These are phyloP conservation scores for Clusia tigrina DNA, from an alignment of 2,888 invertebrate genomes.

Conservation along the genomic window DNA sequence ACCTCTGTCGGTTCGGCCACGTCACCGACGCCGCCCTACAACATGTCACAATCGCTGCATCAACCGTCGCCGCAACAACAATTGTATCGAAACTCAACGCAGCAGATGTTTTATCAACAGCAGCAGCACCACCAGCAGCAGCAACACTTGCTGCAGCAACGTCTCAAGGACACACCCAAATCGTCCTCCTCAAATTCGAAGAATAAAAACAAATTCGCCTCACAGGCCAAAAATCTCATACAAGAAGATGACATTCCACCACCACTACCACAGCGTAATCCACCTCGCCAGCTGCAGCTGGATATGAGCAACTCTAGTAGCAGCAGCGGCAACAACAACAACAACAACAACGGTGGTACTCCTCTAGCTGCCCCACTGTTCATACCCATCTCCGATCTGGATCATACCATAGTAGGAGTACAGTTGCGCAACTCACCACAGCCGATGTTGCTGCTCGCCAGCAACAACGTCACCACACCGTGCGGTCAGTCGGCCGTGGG, in stretches of 20 bases:
- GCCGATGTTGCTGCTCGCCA: no score
- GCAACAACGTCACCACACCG: constrained; percentile 13
- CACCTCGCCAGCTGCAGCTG: constrained; percentile 53
- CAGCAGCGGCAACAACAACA: constrained; percentile 21
- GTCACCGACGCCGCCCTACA: constrained; percentile 33
- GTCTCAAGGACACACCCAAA: constrained; percentile 52
- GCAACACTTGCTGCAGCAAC: constrained; percentile 45
- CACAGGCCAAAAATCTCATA: constrained; percentile 52
- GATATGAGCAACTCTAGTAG: constrained; percentile 39
- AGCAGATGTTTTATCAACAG: constrained; percentile 41
- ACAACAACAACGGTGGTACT: constrained; percentile 32
- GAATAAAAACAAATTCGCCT: constrained; percentile 57
- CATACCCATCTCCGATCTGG: constrained; percentile 61
- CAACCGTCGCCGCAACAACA: constrained; percentile 58
- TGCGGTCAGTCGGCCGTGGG: constrained; percentile 20
- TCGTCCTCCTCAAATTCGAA: constrained; percentile 42
- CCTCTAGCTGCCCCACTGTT: constrained; percentile 37
- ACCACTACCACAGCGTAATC: constrained; percentile 68
- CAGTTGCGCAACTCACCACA: constrained; percentile 45
- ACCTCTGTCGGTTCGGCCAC: constrained; percentile 42
- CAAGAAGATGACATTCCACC: constrained; percentile 64
- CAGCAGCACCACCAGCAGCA: constrained; percentile 33
- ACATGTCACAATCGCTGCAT: constrained; percentile 62
- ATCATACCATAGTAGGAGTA: constrained; percentile 50
- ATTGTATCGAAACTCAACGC: no score